A percentile compares a stretch with the other conserved stretches of the same genome.
These are phyloP conservation scores for Catostomus latipinnis DNA, from an alignment of 2,797 vertebrate genomes.

Conservation along the genomic window DNA sequence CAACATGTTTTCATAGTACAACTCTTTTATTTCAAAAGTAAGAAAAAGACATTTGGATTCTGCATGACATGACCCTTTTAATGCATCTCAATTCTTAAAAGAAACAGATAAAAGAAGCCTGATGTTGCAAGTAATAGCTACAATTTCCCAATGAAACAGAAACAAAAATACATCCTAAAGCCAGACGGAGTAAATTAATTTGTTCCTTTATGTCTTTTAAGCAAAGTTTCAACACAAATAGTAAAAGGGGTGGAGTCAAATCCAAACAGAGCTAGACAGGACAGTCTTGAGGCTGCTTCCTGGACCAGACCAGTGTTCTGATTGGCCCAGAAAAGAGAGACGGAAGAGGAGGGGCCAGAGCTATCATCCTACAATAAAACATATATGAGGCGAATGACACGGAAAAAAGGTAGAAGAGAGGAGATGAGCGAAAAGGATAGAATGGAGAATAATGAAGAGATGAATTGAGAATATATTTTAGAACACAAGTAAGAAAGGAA, in stretches of 20 bases:
- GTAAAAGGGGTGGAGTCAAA: constrained; percentile 33
- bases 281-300: constrained; percentile 41
- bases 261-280: constrained; percentile 48
- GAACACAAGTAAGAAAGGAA: constrained; percentile 14
- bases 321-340: constrained; percentile 51
- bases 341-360: constrained; percentile 38
- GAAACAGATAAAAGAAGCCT: neutral
- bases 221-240: constrained; percentile 26
- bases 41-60: neutral
- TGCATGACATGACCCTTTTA: neutral
- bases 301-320: constrained; percentile 45
- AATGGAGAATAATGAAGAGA: constrained; percentile 51
- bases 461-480: constrained; percentile 46
- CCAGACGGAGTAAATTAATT: neutral
- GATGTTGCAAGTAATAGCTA: neutral
- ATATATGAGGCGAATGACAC: constrained; percentile 53
- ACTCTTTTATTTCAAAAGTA: neutral
- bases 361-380: constrained; percentile 61
- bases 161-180: constrained; percentile 6
- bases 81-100: constrained; percentile 15
- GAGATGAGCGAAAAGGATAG: neutral
- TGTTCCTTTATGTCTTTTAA: neutral
- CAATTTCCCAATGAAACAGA: neutral
- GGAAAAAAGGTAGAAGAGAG: constrained; percentile 2
- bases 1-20: neutral